phyloP scores from a whole-genome alignment of 2,888 invertebrate species.

The Tetanocera ferruginea region DNA sequence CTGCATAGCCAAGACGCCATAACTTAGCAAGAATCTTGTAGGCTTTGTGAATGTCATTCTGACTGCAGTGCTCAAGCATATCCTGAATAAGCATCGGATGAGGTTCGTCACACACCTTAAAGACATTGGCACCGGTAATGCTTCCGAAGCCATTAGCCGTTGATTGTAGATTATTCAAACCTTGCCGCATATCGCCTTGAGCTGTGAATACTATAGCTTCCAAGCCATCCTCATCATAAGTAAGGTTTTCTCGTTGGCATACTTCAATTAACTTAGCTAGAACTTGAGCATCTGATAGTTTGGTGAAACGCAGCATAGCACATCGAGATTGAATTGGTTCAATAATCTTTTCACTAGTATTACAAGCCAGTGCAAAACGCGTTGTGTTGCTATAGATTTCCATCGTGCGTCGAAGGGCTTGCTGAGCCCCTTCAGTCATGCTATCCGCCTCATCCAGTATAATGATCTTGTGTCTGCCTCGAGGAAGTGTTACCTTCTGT shows the following conservation, averaged over 20 bases:
- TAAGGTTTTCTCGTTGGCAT: conserved; percentile 79
- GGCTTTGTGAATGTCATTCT: conserved; percentile 87
- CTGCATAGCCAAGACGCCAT: conserved; percentile 94
- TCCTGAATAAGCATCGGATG: conserved; percentile 93
- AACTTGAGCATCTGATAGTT: conserved; percentile 91
- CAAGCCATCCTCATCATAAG: conserved; percentile 91
- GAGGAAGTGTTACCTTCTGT: conserved; percentile 92
- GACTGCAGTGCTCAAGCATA: conserved; percentile 88
- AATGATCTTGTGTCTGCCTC: conserved; percentile 94
- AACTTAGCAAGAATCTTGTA: conserved; percentile 90
- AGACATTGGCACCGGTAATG: conserved; percentile 94
- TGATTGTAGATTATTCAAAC: conserved; percentile 96
- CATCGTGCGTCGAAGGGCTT: conserved; percentile 97
- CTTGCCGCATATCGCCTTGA: conserved; percentile 98
- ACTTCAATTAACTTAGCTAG: conserved; percentile 84
- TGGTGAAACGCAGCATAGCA: conserved; percentile 93
- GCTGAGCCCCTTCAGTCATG: conserved; percentile 99
- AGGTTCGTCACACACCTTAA: conserved; percentile 99
- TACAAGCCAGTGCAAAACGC: conserved; percentile 97
- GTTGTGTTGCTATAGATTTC: conserved; percentile 98
- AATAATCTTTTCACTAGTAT: conserved; percentile 98
- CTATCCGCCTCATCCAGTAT: conserved; percentile 99
- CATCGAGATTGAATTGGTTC: conserved; percentile 99
- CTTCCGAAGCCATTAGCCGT: conserved; percentile 92
- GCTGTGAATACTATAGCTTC: conserved; percentile 98